Evolutionary conservation across 2,888 invertebrate species (phyloP), one percentile per base, ranked within the genome.

Genomic region (Cryptosula pallasiana): DNA sequence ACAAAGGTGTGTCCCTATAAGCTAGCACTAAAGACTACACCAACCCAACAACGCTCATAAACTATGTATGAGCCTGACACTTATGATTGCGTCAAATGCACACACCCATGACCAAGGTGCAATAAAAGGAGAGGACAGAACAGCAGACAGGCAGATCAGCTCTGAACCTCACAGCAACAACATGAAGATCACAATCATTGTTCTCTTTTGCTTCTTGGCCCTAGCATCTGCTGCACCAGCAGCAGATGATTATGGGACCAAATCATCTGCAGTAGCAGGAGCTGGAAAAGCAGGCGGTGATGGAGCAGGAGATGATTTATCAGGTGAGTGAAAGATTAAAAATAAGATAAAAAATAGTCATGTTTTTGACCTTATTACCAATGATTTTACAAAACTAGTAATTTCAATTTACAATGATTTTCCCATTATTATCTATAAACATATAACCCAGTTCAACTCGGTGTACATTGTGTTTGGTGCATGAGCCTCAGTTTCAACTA

Each of bases 131-230:
- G 20, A 5, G 45, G 9, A 13, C 45, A 13, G 45, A 45, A 20
- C 45, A 5, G 45, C 20, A 45, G 20, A 13, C 45, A 5, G 20
- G 45, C 45, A 45, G 20, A 45, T 20, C 9, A 5, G 20, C 45
- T 13, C 45, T 45, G 45, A 45, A 13, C 45, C 45, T 45, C 20
- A 45, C 45, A 45, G 45, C 57, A 45, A 45, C 63, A 63, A 32
- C 63, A 63, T 63, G 63, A 63, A 32, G 63, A 29, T 25, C 32
- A 63, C 63, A 63, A 34, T 63, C 32, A 27, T 63, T 32, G 13
- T 27, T 29, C 63, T 63, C 29, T 63, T 63, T 32, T 63, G 63
- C 32, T 5, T 63, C n/a, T 2, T 63, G 63, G 63, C 63, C 9
- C 63, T 63, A 13, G 63, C 63, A 25, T 20, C 63, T 27, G 63